Conservation (phyloP, 2,797 vertebrate genomes). For the Cynodonichthys magdalenae region DNA sequence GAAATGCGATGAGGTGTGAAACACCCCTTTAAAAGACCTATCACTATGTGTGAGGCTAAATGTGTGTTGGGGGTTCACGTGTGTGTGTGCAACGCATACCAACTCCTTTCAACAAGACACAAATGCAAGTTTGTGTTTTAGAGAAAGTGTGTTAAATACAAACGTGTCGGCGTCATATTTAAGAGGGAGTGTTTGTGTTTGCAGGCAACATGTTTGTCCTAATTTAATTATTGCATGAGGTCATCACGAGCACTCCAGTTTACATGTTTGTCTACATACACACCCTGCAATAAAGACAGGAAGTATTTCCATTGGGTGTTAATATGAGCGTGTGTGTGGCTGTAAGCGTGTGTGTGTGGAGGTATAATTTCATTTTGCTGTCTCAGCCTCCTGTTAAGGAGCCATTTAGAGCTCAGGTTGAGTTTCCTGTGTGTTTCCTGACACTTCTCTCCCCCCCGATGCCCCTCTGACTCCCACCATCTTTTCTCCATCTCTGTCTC, state of each 20-base stretch:
- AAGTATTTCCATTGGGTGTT: constrained; percentile 10
- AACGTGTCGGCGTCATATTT: constrained; percentile 13
- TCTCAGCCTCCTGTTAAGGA: constrained; percentile 71
- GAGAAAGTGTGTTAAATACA: constrained; percentile 22
- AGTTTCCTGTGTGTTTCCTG: constrained; percentile 65
- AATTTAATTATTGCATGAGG: constrained; percentile 18
- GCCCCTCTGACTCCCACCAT: constrained; percentile 62
- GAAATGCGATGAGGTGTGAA: constrained; percentile 82
- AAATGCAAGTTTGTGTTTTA: constrained; percentile 20
- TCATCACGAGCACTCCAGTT: constrained; percentile 7
- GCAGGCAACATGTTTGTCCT: constrained; percentile 29
- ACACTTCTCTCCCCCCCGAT: constrained; percentile 64
- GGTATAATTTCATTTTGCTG: constrained; percentile 66
- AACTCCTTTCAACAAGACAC: constrained; percentile 45
- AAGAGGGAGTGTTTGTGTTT: constrained; percentile 31
- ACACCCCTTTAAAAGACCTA: constrained; percentile 78
- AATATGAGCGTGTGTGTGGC: constrained; percentile 11
- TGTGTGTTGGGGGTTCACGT: constrained; percentile 47
- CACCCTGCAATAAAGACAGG: constrained; percentile 11
- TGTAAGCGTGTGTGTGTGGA: constrained; percentile 4
- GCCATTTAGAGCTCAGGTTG: constrained; percentile 73
- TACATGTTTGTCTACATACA: constrained; percentile 26
- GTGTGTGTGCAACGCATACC: constrained; percentile 44
- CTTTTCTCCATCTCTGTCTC: constrained; percentile 67
- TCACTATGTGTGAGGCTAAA: constrained; percentile 65